Conservation (phyloP, 1,140 invertebrate species). For the Lerema accius region DNA sequence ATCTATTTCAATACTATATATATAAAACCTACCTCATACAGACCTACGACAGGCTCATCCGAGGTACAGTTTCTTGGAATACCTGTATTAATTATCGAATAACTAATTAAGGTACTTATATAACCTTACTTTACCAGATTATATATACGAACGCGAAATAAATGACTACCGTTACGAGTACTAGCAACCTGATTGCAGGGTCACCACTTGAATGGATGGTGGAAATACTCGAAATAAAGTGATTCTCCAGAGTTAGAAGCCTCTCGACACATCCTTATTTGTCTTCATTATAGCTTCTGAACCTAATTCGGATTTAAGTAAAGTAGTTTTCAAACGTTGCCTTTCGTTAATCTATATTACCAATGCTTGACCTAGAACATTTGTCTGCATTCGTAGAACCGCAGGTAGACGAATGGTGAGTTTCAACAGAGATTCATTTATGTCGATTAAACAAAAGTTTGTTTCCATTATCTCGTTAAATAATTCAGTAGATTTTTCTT, state of each 20-base stretch:
- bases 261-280: neutral
- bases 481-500: neutral
- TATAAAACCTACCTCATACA: no score
- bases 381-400: constrained; percentile 36
- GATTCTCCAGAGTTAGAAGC: neutral
- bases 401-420: constrained; percentile 49
- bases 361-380: constrained; percentile 45
- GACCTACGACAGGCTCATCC: no score
- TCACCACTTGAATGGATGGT: no score
- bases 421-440: constrained; percentile 37
- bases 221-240: neutral
- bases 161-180: no score
- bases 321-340: constrained; percentile 32
- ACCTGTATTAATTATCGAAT: no score
- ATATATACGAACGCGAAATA: no score
- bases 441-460: neutral
- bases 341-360: constrained; percentile 57
- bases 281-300: constrained; percentile 10
- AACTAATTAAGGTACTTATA: no score
- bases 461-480: neutral
- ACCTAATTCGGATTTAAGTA: constrained; percentile 5
- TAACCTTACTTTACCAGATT: no score
- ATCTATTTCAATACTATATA: no score
- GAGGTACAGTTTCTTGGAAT: no score
- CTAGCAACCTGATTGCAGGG: no score